Conservation (phyloP, 2,888 invertebrate genomes). For the Chelonus formosanus region DNA sequence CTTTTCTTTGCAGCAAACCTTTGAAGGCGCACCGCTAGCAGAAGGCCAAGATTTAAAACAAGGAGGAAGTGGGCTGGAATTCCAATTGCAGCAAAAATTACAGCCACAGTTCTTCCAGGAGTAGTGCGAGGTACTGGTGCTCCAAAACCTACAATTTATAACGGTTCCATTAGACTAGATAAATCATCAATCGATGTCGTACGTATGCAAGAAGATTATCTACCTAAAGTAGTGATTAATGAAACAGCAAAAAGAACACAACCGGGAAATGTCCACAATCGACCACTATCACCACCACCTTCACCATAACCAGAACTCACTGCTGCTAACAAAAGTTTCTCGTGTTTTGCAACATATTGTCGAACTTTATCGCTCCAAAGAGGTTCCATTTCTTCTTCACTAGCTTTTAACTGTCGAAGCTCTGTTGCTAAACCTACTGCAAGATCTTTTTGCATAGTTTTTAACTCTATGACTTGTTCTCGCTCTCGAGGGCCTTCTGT, state of each 20-base stretch:
- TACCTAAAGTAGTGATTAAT: slow-evolving; percentile 77
- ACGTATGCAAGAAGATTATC: slow-evolving; percentile 10
- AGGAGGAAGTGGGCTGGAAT: slow-evolving; percentile 75
- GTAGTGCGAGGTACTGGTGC: slow-evolving; percentile 76
- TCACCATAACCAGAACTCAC: slow-evolving; percentile 69
- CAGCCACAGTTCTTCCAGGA: slow-evolving; percentile 71
- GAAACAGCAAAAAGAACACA: slow-evolving; percentile 75
- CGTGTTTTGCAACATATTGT: slow-evolving; percentile 69
- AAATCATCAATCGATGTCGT: no score
- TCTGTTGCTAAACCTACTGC: slow-evolving; percentile 74
- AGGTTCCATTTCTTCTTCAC: slow-evolving; percentile 65
- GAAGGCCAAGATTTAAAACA: slow-evolving; percentile 68
- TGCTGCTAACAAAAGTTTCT: slow-evolving; percentile 69
- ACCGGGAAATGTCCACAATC: slow-evolving; percentile 76
- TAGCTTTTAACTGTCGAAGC: slow-evolving; percentile 69
- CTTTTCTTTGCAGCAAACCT: slow-evolving; percentile 60
- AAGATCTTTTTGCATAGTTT: slow-evolving; percentile 70
- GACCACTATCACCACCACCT: slow-evolving; percentile 66
- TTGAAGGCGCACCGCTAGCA: slow-evolving; percentile 67
- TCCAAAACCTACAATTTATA: slow-evolving; percentile 71
- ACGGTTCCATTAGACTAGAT: not conserved
- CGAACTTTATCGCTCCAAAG: slow-evolving; percentile 72
- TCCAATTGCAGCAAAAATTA: slow-evolving; percentile 73
- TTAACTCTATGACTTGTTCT: slow-evolving; percentile 68
- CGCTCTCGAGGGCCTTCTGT: slow-evolving; percentile 75